Percentiles rank a stretch among this genome's conserved stretches.
Conservation (phyloP, 2,888 invertebrate genomes). For the Zaprionus obscuricornis region DNA sequence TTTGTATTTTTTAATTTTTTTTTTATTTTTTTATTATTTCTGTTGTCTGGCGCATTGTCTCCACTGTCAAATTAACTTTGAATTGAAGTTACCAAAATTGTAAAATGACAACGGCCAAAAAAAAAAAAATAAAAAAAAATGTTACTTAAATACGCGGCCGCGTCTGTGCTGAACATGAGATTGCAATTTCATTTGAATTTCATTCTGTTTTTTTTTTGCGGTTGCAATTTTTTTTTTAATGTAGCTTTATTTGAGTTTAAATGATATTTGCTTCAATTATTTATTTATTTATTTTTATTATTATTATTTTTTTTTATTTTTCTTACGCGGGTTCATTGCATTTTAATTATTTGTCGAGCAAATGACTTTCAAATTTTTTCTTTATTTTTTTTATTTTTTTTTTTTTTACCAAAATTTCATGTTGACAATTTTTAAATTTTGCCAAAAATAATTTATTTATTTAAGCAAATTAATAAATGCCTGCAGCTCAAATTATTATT, state of each 20-base stretch:
- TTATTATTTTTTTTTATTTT: constrained; percentile 18
- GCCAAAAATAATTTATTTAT: too few species aligned
- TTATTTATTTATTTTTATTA: not conserved
- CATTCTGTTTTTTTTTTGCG: constrained; percentile 5
- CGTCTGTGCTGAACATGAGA: constrained; percentile 8
- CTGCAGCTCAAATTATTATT: too few species aligned
- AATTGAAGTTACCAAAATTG: constrained; percentile 74
- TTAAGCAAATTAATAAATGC: too few species aligned
- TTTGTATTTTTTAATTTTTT: constrained; percentile 3
- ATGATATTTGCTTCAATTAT: constrained; percentile 7
- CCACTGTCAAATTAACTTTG: constrained; percentile 73
- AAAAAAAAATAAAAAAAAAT: constrained; percentile 11
- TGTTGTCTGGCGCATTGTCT: constrained; percentile 41
- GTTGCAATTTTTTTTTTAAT: constrained; percentile 24
- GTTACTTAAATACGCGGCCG: not conserved
- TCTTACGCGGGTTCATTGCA: not conserved
- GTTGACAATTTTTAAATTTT: not conserved
- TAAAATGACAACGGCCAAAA: constrained; percentile 39
- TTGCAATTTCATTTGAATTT: constrained; percentile 40
- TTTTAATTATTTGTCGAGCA: constrained; percentile 3
- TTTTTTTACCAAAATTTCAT: not conserved
- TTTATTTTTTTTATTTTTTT: constrained; percentile 3
- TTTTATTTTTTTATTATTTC: constrained; percentile 24
- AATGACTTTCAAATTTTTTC: too few species aligned
- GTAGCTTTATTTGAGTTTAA: constrained; percentile 35